phyloP scores from a whole-genome alignment of 1,140 invertebrate genomes.

The Drosophila watanabei region DNA sequence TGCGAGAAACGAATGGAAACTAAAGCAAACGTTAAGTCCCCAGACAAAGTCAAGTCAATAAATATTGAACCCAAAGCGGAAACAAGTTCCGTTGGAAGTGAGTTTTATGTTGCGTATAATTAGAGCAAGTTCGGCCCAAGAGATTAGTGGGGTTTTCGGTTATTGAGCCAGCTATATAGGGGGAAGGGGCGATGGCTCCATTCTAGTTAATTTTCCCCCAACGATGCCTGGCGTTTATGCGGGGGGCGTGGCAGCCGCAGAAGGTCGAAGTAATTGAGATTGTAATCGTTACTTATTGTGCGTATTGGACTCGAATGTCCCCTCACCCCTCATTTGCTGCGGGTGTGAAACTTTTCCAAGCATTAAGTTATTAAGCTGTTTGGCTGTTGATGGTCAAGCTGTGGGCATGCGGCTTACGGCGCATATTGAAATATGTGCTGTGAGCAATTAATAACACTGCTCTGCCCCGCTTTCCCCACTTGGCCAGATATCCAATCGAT shows the following conservation, averaged over 20 bases:
- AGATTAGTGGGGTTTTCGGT: conserved; percentile 66
- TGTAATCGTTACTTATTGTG: conserved; percentile 81
- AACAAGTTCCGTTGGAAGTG: conserved; percentile 54
- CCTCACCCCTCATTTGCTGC: background rate
- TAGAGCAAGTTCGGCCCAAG: conserved; percentile 73
- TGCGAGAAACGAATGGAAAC: conserved; percentile 6
- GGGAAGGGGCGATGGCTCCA: conserved; percentile 12
- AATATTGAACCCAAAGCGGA: conserved; percentile 45
- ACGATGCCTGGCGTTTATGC: conserved; percentile 44
- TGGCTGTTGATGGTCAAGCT: conserved; percentile 42
- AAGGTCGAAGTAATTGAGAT: conserved; percentile 79
- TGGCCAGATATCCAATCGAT: conserved; percentile 23
- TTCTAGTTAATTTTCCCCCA: conserved; percentile 70
- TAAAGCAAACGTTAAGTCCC: conserved; percentile 25
- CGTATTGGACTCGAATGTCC: conserved; percentile 41
- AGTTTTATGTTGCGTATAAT: conserved; percentile 84
- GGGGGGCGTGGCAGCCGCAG: conserved; percentile 27
- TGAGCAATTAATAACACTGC: conserved; percentile 75
- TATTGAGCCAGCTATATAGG: conserved; percentile 18
- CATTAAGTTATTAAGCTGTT: conserved; percentile 83
- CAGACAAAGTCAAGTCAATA: conserved; percentile 50
- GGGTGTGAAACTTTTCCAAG: conserved; percentile 68
- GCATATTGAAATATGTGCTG: conserved; percentile 74
- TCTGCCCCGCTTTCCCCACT: background rate
- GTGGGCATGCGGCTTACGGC: conserved; percentile 28